Evolutionary conservation across 2,888 invertebrate species (phyloP).

Genomic region (Calliscelio sp.): DNA sequence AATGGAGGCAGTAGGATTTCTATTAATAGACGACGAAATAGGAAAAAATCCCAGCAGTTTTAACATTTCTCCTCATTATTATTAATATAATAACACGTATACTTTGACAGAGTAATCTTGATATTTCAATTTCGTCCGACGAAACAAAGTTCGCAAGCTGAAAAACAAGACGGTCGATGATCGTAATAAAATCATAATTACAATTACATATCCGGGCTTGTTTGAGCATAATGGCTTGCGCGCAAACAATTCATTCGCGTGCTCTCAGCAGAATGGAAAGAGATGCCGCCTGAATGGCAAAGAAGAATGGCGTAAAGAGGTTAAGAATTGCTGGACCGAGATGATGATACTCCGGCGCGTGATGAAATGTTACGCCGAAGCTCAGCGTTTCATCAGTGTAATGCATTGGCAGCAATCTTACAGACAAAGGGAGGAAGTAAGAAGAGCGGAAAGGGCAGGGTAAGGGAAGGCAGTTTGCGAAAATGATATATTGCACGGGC

Average conservation of each 20-base stretch:
- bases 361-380: conserved; percentile 51
- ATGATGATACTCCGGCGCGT: conserved; percentile 36
- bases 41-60: conserved; percentile 21
- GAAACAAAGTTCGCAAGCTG: too few species aligned
- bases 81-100: conserved; percentile 45
- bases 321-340: conserved; percentile 41
- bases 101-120: conserved; percentile 7
- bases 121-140: conserved; percentile 43
- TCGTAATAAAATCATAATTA: conserved; percentile 49
- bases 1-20: conserved; percentile 37
- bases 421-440: too few species aligned
- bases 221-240: conserved; percentile 23
- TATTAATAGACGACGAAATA: conserved; percentile 24
- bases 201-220: conserved; percentile 39
- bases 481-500: conserved; percentile 50
- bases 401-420: conserved; percentile 52
- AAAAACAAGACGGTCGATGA: not conserved
- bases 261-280: conserved; percentile 42
- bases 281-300: conserved; percentile 36
- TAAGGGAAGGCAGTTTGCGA: conserved; percentile 38
- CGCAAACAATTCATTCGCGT: conserved; percentile 50
- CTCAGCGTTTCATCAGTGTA: conserved; percentile 49
- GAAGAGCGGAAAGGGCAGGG: too few species aligned
- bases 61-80: conserved; percentile 43
- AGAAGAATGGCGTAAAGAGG: conserved; percentile 45